Evolutionary conservation across 2,113 vertebrate genomes (phyloP).

Genomic region (Psettodes erumei): DNA sequence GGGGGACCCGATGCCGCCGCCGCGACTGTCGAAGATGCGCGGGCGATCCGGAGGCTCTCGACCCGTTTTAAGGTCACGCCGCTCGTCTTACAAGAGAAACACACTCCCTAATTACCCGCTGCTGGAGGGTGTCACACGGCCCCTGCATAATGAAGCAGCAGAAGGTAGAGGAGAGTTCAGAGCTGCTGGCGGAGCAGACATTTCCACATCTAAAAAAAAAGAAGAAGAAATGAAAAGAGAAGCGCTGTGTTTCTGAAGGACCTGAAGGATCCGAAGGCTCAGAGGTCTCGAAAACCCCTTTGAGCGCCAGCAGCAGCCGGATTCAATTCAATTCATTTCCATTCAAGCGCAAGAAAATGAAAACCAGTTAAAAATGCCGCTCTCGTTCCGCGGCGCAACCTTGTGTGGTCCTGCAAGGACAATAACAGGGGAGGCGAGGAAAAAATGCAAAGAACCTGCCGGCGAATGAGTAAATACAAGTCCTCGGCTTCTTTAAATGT

Average conservation of each 20-base stretch:
- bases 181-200: slow-evolving; percentile 23
- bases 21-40: no score
- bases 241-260: background rate
- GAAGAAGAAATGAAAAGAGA: background rate
- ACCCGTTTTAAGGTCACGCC: slow-evolving; percentile 46
- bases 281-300: background rate
- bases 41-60: slow-evolving; percentile 14
- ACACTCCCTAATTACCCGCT: slow-evolving; percentile 47
- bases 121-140: slow-evolving; percentile 12
- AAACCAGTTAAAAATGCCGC: background rate
- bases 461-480: background rate
- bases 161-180: background rate
- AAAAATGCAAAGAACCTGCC: background rate
- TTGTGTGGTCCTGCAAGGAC: background rate
- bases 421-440: no score
- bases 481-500: background rate
- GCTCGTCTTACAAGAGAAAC: slow-evolving; percentile 28
- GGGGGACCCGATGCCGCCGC: background rate
- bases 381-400: background rate
- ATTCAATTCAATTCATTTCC: background rate
- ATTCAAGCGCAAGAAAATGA: background rate
- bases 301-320: background rate
- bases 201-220: no score
- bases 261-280: background rate
- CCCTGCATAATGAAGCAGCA: slow-evolving; percentile 3